Evolutionary conservation across 2,888 invertebrate genomes (phyloP).

Genomic region (Boloria euphrosyne): DNA sequence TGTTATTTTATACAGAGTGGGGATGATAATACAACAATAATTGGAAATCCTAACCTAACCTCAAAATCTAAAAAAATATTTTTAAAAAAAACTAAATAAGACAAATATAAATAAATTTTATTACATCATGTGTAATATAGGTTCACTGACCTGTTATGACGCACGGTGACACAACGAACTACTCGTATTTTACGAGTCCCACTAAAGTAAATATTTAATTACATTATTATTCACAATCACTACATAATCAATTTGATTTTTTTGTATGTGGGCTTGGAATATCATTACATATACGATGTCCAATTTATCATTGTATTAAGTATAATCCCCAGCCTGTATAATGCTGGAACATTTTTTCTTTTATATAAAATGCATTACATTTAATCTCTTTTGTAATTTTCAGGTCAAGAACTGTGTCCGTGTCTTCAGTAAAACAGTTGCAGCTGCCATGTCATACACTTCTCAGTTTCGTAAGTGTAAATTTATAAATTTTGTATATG

Average conservation of each 20-base stretch:
- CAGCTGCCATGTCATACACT: neutral
- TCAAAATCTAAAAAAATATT: no score
- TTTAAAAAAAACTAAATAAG: no score
- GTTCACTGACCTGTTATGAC: no score
- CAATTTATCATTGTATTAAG: neutral
- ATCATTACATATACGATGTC: slow-evolving; percentile 3
- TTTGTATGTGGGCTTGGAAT: slow-evolving; percentile 6
- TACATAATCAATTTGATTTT: neutral
- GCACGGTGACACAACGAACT: no score
- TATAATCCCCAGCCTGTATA: neutral
- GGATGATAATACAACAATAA: no score
- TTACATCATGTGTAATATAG: no score
- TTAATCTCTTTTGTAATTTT: neutral
- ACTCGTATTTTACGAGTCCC: no score
- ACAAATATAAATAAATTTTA: no score
- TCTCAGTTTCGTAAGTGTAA: neutral
- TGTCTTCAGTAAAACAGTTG: neutral
- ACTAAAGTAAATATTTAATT: no score
- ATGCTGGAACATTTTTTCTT: neutral
- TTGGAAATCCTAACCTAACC: no score
- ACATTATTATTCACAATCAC: no score
- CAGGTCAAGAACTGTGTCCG: neutral
- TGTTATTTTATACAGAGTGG: no score
- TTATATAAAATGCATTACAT: neutral
- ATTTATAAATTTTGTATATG: neutral